Evolutionary conservation across 2,888 invertebrate species (phyloP).

Genomic region (Sericinus montela): DNA sequence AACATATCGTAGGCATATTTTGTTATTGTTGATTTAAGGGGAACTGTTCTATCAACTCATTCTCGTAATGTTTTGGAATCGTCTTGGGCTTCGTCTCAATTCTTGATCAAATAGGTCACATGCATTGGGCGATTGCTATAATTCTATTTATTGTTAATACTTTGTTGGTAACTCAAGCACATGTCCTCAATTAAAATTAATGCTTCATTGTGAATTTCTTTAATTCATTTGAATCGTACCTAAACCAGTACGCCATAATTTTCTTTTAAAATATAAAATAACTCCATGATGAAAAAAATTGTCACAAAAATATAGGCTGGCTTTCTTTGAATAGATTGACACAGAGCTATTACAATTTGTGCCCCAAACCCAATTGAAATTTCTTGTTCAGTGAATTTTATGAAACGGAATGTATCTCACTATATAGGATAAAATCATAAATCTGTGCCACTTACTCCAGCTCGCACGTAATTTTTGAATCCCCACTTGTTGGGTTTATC

Average conservation of each 20-base stretch:
- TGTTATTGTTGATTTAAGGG: too few species aligned
- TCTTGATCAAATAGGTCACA: too few species aligned
- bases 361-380: conserved; percentile 31
- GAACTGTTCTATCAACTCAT: too few species aligned
- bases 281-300: too few species aligned
- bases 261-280: too few species aligned
- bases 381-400: conserved; percentile 30
- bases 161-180: too few species aligned
- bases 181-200: too few species aligned
- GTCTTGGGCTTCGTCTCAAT: conserved; percentile 12
- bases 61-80: too few species aligned
- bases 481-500: conserved; percentile 45
- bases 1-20: too few species aligned
- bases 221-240: conserved; percentile 22
- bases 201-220: too few species aligned
- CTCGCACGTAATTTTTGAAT: conserved; percentile 38
- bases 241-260: conserved; percentile 23
- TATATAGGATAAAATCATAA: conserved; percentile 41
- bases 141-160: too few species aligned
- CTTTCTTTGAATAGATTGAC: conserved; percentile 17
- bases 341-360: conserved; percentile 31
- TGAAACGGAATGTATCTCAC: conserved; percentile 34
- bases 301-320: conserved; percentile 19
- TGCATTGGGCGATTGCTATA: too few species aligned
- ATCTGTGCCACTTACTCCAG: conserved; percentile 40